Evolutionary conservation across 2,888 invertebrate species (phyloP).

Genomic region (Salpingus planirostris): DNA sequence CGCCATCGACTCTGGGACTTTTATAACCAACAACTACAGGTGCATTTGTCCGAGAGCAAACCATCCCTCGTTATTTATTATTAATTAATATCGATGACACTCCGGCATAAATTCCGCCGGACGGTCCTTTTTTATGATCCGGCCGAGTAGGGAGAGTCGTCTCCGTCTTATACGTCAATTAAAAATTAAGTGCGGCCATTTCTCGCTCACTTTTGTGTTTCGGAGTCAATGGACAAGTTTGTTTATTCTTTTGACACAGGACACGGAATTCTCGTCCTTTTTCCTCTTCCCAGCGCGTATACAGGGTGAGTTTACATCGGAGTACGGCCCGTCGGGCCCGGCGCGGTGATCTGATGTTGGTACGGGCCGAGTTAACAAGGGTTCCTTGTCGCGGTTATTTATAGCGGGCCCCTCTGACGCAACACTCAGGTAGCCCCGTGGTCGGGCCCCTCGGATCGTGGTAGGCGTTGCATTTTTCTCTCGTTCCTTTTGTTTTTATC

Average conservation of each 20-base stretch:
- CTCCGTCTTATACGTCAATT: too few relatives aligned
- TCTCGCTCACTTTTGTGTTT: too few relatives aligned
- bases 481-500: constrained; percentile 19
- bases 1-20: too few relatives aligned
- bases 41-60: constrained; percentile 16
- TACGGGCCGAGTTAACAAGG: constrained; percentile 38
- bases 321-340: too few relatives aligned
- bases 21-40: constrained; percentile 24
- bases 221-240: constrained; percentile 36
- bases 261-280: constrained; percentile 32
- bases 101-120: constrained; percentile 32
- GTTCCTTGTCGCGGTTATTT: constrained; percentile 42
- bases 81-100: constrained; percentile 39
- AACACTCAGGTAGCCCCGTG: constrained; percentile 42
- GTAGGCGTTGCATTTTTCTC: constrained; percentile 41
- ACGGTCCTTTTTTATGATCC: constrained; percentile 30
- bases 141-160: too few relatives aligned
- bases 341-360: constrained; percentile 37
- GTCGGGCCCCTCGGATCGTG: too few relatives aligned
- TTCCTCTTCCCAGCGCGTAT: too few relatives aligned
- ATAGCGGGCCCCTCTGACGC: constrained; percentile 39
- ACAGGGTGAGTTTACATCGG: constrained; percentile 22
- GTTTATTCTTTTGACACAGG: constrained; percentile 39
- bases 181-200: constrained; percentile 35
- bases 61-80: constrained; percentile 28